Base-by-base conservation (phyloP, 1,140 invertebrate genomes). In the Drosophila carrolli region DNA sequence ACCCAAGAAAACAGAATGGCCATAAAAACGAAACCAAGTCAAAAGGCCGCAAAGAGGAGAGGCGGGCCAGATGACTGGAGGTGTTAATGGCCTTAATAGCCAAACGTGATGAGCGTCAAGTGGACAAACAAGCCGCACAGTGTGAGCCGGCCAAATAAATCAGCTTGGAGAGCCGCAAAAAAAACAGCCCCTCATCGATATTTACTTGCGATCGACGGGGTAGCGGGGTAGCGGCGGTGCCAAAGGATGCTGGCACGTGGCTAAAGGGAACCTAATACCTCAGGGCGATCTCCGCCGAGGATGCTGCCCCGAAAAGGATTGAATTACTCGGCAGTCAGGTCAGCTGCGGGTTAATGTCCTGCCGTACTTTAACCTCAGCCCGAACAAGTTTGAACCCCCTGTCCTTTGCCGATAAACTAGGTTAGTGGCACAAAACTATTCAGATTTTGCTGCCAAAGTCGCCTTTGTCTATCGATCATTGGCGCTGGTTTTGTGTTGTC, bases 31-130 rank as follows among this genome's bases (percentile, higher is more conserved):
- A 67, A 79, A 67, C 61, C 50, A 70, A 63, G 61, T 55, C 60
- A 60, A 77, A 77, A 46, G 57, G 61, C 47, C 51, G 27, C 9
- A 38, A 43, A 13, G 27, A 40, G 50, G 35, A 44, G 53, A 27
- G 40, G 16, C 32, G 32, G 51, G 40, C n/a, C 16, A 53, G 81
- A 40, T 46, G 55, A 48, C 44, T 41, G 47, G 81, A 86, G 75
- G 82, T 86, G 82, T 79, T 86, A 86, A 86, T 88, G 75, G 65
- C 61, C 68, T 75, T 63, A 88, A 88, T 82, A 83, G 71, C 82
- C 47, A 68, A 88, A 67, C 67, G 67, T 77, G 77, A 85, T 48
- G 46, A 79, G 75, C 78, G 65, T 81, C 67, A 71, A 75, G 50
- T 80, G 72, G 57, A 63, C 77, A 88, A 88, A 76, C 68, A 72